A percentile compares a stretch with the other conserved stretches of the same genome.
These are phyloP conservation scores for Diglossa cyanea DNA, from an alignment of 2,797 vertebrate genomes.

Conservation along the genomic window DNA sequence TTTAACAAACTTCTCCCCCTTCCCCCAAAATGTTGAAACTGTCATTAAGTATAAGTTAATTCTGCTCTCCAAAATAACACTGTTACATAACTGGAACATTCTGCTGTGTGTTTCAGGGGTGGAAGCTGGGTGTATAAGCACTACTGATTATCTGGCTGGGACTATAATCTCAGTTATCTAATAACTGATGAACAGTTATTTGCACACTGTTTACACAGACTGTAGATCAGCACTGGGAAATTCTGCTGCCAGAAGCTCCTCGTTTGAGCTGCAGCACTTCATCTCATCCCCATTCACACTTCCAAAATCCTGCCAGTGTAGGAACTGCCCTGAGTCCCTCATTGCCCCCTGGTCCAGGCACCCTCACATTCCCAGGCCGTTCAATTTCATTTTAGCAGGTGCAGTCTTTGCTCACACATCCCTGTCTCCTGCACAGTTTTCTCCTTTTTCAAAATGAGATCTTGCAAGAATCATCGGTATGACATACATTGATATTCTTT, in stretches of 20 bases:
- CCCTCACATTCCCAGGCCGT: background rate
- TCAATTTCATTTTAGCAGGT: background rate
- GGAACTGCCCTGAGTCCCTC: background rate
- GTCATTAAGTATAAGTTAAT: background rate
- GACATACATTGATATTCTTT: background rate
- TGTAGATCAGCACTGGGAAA: background rate
- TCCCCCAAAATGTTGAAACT: background rate
- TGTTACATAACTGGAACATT: background rate
- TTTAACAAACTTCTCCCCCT: background rate
- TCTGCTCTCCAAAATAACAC: background rate
- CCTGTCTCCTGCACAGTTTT: background rate
- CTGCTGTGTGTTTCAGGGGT: background rate
- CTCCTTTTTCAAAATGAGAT: background rate
- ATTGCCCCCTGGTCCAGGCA: background rate
- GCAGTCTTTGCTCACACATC: background rate
- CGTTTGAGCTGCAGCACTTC: background rate
- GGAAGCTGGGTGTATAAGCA: background rate
- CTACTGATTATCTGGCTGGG: background rate
- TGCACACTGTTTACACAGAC: background rate
- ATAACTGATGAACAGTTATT: background rate
- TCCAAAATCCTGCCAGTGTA: background rate
- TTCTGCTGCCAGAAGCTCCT: background rate
- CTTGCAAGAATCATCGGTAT: background rate
- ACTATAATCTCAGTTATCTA: background rate
- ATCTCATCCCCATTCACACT: rapidly evolving